Base-by-base conservation (phyloP, 2,888 invertebrate genomes). In the Drosophila niveifrons region DNA sequence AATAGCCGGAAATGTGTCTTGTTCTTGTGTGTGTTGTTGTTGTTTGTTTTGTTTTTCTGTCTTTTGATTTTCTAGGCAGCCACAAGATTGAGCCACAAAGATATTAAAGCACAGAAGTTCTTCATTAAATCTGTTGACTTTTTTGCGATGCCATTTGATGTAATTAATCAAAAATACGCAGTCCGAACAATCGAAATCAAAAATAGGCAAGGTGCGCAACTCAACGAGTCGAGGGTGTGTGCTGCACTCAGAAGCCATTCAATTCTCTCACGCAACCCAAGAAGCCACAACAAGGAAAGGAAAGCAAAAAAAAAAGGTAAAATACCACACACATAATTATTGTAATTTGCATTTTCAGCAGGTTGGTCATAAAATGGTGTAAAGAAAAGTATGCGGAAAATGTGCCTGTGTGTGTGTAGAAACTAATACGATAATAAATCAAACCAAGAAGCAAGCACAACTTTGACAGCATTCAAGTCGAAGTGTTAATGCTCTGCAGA, bases 351-450 rank as follows among this genome's bases (percentile, higher is more conserved):
- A 83, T 83, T 83, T 85, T 67, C 71, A 71, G 50, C 72, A 66
- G 74, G 59, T 51, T 66, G 66, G 43, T 56, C 74, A 57, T 57
- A 58, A 72, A 75, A 63, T 41, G 50, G 52, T 57, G 52, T 72
- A 51, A 61, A 57, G 57, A 44, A 56, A 56, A 58, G 41, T 53
- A 78, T 78, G 80, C 66, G 74, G 59, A 71, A 73, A 84, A 77
- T 72, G 59, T n/a, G 3, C n/a, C n/a, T 74, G 3, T 36, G 36
- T 75, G 57, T 73, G 80, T 66, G 73, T 82, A 51, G 62, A 85
- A 82, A 78, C 75, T 70, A 79, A 79, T 75, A 72, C 69, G 74
- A 67, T 81, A 63, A 84, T 84, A 86, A 86, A 86, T 84, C 84
- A 84, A 77, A 79, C 43, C 18, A 41, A 41, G 15, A 13, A 13